A percentile compares a stretch with the other conserved stretches of the same genome.
phyloP scores from a whole-genome alignment of 2,888 invertebrate genomes.

The Tipula confusa region DNA sequence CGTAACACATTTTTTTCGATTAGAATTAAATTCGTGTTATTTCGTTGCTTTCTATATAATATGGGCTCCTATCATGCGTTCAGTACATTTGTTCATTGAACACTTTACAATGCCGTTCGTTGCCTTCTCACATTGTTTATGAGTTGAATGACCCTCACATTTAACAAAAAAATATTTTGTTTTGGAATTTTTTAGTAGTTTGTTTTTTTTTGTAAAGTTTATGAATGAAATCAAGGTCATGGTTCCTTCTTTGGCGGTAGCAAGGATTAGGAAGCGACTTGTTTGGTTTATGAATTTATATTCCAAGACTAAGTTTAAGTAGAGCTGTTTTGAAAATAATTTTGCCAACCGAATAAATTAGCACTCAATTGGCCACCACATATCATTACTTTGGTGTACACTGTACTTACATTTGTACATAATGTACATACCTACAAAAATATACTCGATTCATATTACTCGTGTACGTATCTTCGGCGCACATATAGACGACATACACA shows the following conservation, averaged over 20 bases:
- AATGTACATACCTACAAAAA: background rate
- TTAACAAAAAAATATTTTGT: background rate
- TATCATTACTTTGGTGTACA: too few species aligned
- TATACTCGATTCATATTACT: background rate
- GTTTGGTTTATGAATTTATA: too few species aligned
- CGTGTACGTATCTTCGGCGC: background rate
- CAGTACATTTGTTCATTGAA: background rate
- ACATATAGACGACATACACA: background rate
- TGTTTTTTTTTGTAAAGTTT: background rate
- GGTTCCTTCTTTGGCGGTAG: too few species aligned
- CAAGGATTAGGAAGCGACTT: background rate
- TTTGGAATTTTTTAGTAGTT: background rate
- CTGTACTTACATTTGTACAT: too few species aligned
- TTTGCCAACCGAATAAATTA: too few species aligned
- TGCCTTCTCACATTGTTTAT: background rate
- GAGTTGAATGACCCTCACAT: background rate
- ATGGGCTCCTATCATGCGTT: background rate
- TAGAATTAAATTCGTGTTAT: background rate
- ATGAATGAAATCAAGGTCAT: background rate
- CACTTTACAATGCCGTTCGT: constrained; percentile 12
- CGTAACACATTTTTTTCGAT: background rate
- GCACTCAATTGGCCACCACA: too few species aligned
- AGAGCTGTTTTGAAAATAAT: too few species aligned
- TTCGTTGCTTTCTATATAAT: too few species aligned
- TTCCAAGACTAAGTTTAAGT: too few species aligned